Conservation (phyloP, 2,888 invertebrate genomes). For the Quadroppia sp. region DNA sequence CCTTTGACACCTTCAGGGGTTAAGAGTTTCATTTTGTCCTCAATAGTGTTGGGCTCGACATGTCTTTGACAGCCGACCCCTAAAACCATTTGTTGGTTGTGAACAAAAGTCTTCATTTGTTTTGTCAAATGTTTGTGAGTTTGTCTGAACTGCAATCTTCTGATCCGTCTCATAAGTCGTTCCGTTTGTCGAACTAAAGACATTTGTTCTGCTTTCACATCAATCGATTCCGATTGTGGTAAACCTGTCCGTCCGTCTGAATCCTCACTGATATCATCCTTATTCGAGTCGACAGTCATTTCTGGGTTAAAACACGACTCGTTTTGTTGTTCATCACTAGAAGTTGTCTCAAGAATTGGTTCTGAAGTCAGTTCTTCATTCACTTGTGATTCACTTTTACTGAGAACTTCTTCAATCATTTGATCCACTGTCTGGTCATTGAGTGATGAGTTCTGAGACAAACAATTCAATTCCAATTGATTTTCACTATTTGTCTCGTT, state of each 20-base stretch:
- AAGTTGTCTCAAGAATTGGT: constrained; percentile 16
- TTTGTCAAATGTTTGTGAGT: constrained; percentile 73
- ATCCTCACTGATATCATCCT: constrained; percentile 61
- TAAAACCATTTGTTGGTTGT: constrained; percentile 61
- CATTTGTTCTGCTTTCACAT: constrained; percentile 55
- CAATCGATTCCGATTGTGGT: constrained; percentile 45
- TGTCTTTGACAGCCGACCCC: constrained; percentile 47
- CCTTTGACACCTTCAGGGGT: constrained; percentile 52
- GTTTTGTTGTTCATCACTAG: not conserved
- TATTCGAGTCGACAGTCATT: not conserved
- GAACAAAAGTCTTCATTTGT: constrained; percentile 71
- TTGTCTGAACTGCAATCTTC: constrained; percentile 69
- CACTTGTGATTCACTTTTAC: constrained; percentile 28
- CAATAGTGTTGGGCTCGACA: not conserved
- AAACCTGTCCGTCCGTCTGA: constrained; percentile 61
- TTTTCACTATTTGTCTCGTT: constrained; percentile 1
- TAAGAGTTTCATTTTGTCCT: constrained; percentile 36
- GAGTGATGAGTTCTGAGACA: not conserved
- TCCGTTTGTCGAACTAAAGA: constrained; percentile 67
- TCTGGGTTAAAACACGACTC: not conserved
- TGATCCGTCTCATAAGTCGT: constrained; percentile 66
- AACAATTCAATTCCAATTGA: not conserved
- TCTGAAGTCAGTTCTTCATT: not conserved
- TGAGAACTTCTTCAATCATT: constrained; percentile 21
- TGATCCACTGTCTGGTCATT: constrained; percentile 27